A percentile compares a stretch with the other conserved stretches of the same genome.
These are phyloP conservation scores for Adelphocoris suturalis DNA, from an alignment of 2,888 invertebrate genomes.

Conservation along the genomic window DNA sequence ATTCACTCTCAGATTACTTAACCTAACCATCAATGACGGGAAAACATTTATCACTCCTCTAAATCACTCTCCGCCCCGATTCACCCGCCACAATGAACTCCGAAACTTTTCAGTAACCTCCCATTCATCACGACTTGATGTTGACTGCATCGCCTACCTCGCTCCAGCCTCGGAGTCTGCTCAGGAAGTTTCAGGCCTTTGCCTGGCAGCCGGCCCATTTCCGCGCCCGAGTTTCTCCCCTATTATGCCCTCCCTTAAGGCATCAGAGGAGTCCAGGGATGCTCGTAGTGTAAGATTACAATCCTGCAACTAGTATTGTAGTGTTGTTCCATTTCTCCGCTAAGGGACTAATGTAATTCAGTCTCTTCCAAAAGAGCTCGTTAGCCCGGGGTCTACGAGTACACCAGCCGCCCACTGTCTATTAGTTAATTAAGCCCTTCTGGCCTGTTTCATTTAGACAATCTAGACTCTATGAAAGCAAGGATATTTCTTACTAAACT, in stretches of 20 bases:
- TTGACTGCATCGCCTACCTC: not conserved
- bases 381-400: not conserved
- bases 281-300: not conserved
- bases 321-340: too few relatives aligned
- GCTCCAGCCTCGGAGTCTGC: not conserved
- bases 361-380: not conserved
- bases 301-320: not conserved
- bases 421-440: not conserved
- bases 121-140: not conserved
- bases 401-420: not conserved
- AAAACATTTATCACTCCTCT: not conserved
- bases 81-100: not conserved
- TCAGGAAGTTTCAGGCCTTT: not conserved
- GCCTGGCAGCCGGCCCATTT: not conserved
- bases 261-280: not conserved
- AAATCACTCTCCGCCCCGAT: not conserved
- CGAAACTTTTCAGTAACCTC: not conserved
- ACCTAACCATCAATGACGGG: not conserved
- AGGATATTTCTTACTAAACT: too few relatives aligned
- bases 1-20: too few relatives aligned
- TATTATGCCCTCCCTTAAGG: not conserved
- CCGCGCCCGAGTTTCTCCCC: not conserved
- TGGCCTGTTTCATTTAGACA: not conserved
- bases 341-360: not conserved
- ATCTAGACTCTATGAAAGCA: not conserved